A percentile compares a stretch with the other conserved stretches of the same genome.
phyloP scores from a whole-genome alignment of 2,797 vertebrate genomes.

The Pipistrellus pygmaeus region DNA sequence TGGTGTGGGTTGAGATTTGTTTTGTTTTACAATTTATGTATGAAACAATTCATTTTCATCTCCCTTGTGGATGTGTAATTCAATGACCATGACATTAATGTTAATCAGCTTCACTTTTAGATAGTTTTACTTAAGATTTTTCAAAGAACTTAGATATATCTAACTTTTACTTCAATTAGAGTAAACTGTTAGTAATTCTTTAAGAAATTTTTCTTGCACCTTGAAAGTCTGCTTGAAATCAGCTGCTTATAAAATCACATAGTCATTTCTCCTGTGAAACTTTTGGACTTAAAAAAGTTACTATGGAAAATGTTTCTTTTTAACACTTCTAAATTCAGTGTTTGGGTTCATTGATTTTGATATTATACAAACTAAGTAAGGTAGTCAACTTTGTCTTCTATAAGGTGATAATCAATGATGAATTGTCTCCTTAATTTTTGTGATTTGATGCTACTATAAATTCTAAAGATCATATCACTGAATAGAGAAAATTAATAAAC shows the following conservation, averaged over 20 bases:
- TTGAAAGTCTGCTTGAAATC: not conserved
- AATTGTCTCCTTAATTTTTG: not conserved
- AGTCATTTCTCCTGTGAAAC: not conserved
- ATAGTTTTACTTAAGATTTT: not conserved
- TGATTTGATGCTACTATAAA: constrained; percentile 1
- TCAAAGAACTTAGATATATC: not conserved
- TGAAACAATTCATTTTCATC: constrained; percentile 47
- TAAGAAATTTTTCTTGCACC: constrained; percentile 12
- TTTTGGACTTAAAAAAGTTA: not conserved
- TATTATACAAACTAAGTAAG: not conserved
- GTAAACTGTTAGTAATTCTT: not conserved
- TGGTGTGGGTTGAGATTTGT: not conserved
- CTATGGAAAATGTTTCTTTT: not conserved
- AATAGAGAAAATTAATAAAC: not conserved
- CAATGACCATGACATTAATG: constrained; percentile 1
- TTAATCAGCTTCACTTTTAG: constrained; percentile 23
- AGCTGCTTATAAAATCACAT: not conserved
- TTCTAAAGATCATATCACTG: not conserved
- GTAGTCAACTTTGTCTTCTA: constrained; percentile 5
- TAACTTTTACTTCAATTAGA: constrained; percentile 33
- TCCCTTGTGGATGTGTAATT: not conserved
- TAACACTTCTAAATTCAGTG: not conserved
- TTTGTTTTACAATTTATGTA: constrained; percentile 21
- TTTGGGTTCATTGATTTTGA: not conserved
- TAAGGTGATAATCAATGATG: not conserved